A percentile compares a stretch with the other conserved stretches of the same genome.
Conservation (phyloP, 2,797 vertebrate species). For the Pelodytes ibericus region DNA sequence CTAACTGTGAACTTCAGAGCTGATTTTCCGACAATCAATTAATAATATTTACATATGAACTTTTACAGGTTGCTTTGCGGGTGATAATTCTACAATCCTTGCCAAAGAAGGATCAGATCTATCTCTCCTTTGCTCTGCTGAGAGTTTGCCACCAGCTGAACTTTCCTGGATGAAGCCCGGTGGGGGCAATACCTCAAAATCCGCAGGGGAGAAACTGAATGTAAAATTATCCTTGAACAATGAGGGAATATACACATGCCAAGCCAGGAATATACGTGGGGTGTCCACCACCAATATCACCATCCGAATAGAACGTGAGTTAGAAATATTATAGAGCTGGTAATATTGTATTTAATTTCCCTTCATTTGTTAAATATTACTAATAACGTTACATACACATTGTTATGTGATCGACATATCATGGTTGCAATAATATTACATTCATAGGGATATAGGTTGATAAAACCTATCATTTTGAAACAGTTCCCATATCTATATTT, state of each 20-base stretch:
- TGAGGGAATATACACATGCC: constrained; percentile 1
- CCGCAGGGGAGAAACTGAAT: background rate
- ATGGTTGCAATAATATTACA: no score
- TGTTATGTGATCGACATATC: no score
- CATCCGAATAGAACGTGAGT: background rate
- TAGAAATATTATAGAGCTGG: no score
- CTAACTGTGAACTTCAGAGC: no score
- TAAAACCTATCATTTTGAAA: no score
- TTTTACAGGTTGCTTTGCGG: background rate
- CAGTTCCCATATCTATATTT: no score
- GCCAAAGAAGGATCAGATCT: background rate
- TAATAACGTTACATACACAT: no score
- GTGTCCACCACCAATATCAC: background rate
- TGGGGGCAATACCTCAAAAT: background rate
- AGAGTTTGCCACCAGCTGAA: background rate
- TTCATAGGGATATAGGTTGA: no score
- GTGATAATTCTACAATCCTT: background rate
- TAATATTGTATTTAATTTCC: no score
- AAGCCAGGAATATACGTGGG: background rate
- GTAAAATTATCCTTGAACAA: background rate
- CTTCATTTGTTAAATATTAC: no score
- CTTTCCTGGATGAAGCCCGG: background rate
- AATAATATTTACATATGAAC: no score
- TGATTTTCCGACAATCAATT: no score
- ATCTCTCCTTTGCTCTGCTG: background rate